Evolutionary conservation across 2,888 invertebrate genomes (phyloP), one percentile per base, ranked within the genome.

Genomic region (Apeira syringaria): DNA sequence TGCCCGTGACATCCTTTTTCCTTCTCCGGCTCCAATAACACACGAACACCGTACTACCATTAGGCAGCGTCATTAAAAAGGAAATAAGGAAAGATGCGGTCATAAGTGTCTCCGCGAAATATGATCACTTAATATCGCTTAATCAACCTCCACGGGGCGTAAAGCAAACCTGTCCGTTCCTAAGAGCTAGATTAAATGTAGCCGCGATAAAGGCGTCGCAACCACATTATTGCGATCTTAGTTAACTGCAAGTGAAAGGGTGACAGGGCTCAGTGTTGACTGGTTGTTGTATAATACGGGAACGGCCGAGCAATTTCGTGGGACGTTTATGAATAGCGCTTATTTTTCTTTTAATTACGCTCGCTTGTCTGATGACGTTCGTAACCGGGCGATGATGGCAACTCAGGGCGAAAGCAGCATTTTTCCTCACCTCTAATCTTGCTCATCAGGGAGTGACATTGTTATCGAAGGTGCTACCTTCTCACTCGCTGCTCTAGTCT

Each of bases 291-390:
- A 76, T 82, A 82, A 83, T 73, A 63, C 74, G 71, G 57, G 72
- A 64, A 71, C 75, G 77, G 72, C 73, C 74, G 62, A 61, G 78
- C 79, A 73, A 79, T 86, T 77, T 68, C 70, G 61, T 58, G 56
- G 61, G 89, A 88, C 89, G 68, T 86, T 84, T 86, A 88, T 87
- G 85, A 87, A 88, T 88, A 78, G 82, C 73, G 68, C 78, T 83
- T 88, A 86, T 88, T 85, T 88, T 88, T 88, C 89, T 87, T 88
- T 87, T 88, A 88, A 88, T 88, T 88, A 88, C 78, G 76, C 59
- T 67, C 63, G 61, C 71, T 68, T 68, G 74, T 66, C 67, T 68
- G 73, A 67, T 69, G 74, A 69, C 70, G 68, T 68, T 63, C 71
- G 62, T 15, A 15, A 15, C 15, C 2, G 4, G 3, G 3, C 2